A percentile compares a stretch with the other conserved stretches of the same genome.
phyloP scores from a whole-genome alignment of 1,140 invertebrate genomes.

The Drosophila sp. region DNA sequence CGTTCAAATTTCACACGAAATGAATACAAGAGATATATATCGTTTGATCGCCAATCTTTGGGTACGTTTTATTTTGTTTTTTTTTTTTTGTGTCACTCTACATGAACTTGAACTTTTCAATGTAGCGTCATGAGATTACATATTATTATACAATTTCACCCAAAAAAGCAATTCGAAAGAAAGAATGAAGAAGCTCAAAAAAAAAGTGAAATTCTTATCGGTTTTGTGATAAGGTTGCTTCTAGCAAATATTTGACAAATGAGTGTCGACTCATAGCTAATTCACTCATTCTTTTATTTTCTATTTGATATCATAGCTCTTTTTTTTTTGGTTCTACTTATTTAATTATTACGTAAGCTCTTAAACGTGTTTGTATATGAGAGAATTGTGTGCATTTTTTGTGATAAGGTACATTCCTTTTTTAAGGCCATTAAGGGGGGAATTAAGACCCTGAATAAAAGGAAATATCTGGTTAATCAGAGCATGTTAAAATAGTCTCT shows the following conservation, averaged over 20 bases:
- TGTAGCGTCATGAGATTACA: neutral
- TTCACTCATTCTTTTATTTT: conserved; percentile 4
- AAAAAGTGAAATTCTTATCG: conserved; percentile 33
- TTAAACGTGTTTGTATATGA: neutral
- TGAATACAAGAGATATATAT: conserved; percentile 77
- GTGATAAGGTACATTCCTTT: neutral
- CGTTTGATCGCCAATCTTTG: conserved; percentile 77
- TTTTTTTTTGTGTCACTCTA: too few relatives aligned
- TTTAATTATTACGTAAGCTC: conserved; percentile 16
- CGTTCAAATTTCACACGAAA: conserved; percentile 74
- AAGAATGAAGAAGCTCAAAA: neutral
- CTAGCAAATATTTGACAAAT: conserved; percentile 46
- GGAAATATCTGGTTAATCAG: neutral
- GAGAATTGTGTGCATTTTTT: neutral
- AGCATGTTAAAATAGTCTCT: neutral
- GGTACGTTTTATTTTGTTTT: conserved; percentile 49
- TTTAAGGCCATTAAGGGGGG: neutral
- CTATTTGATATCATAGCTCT: neutral
- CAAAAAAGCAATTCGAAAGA: conserved; percentile 12
- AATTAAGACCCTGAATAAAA: neutral
- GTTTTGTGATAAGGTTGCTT: conserved; percentile 18
- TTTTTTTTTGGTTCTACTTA: neutral
- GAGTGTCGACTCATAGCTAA: conserved; percentile 19
- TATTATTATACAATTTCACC: conserved; percentile 39
- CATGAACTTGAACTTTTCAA: conserved; percentile 62